Evolutionary conservation across 2,113 vertebrate species (phyloP).

Genomic region (Rattus rattus): DNA sequence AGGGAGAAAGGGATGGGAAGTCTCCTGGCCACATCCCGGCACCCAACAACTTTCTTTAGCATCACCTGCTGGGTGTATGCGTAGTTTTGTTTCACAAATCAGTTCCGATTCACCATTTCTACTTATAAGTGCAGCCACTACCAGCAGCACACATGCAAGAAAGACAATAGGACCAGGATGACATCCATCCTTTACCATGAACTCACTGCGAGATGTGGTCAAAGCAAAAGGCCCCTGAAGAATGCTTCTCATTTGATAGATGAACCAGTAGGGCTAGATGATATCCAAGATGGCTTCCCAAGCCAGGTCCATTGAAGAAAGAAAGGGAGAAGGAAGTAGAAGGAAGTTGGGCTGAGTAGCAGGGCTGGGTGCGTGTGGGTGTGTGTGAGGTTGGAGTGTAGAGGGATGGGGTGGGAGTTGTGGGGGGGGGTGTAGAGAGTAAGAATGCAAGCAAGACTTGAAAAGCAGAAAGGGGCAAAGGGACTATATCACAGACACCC

Average conservation of each 20-base stretch:
- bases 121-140: neutral
- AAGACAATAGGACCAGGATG: neutral
- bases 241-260: neutral
- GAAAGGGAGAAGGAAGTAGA: neutral
- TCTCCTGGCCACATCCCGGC: neutral
- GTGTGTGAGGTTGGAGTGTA: too few relatives aligned
- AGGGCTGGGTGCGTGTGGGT: too few relatives aligned
- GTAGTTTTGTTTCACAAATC: neutral
- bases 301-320: neutral
- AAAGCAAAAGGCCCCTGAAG: neutral
- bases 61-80: neutral
- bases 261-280: neutral
- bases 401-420: too few relatives aligned
- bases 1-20: accelerated
- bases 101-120: neutral
- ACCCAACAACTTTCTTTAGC: neutral
- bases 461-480: neutral
- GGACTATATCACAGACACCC: accelerated
- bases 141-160: neutral
- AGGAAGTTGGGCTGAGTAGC: accelerated
- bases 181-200: neutral
- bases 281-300: neutral
- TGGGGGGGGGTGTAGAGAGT: neutral
- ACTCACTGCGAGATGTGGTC: neutral
- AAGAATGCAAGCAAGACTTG: too few relatives aligned